Conservation (phyloP, 2,888 invertebrate genomes). For the Dicyrtomina minuta region DNA sequence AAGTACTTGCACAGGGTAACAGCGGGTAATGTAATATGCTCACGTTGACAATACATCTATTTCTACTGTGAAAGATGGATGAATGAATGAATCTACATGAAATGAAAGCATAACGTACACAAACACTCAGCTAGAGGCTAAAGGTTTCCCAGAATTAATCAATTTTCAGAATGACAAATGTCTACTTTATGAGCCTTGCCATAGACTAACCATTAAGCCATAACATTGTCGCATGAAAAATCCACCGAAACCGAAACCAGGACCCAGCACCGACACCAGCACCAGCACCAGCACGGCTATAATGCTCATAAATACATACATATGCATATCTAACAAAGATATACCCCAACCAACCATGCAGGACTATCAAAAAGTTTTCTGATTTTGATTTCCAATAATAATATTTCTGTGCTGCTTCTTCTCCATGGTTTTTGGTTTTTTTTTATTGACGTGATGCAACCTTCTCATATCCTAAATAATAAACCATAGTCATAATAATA, state of each 20-base stretch:
- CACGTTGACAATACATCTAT: conserved; percentile 27
- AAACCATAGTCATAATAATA: background rate
- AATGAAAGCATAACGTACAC: conserved; percentile 23
- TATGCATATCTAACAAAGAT: background rate
- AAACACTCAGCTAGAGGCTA: conserved; percentile 32
- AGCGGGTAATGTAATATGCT: conserved; percentile 31
- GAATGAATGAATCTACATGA: conserved; percentile 28
- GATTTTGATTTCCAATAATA: background rate
- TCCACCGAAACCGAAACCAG: too few species aligned
- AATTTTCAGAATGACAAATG: conserved; percentile 34
- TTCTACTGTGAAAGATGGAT: conserved; percentile 32
- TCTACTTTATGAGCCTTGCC: conserved; percentile 25
- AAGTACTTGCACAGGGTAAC: conserved; percentile 10
- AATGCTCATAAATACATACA: background rate
- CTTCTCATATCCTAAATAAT: background rate
- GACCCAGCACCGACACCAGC: too few species aligned
- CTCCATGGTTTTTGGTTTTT: background rate
- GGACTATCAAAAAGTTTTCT: background rate
- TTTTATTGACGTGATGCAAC: background rate
- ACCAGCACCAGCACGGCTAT: background rate
- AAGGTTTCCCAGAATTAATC: conserved; percentile 33
- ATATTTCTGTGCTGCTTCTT: conserved; percentile 2
- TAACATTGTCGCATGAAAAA: conserved; percentile 8
- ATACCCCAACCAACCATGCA: background rate
- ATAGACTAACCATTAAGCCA: conserved; percentile 23